Evolutionary conservation across 30 jellyfish, hydroid and myxozoan genomes (phyloP).

Genomic region (Aurelia aurita): DNA sequence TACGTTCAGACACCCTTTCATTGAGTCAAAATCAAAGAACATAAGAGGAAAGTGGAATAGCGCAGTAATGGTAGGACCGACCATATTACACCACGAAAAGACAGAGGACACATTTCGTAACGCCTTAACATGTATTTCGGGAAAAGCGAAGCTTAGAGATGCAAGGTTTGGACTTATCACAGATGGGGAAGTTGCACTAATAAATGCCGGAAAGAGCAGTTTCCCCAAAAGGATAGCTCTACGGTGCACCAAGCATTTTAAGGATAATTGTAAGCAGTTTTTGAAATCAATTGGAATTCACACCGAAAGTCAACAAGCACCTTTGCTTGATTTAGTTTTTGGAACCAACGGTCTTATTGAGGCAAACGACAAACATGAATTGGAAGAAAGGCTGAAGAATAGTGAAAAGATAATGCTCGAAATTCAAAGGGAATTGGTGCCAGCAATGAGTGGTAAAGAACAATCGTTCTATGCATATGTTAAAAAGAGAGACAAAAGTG

Average conservation of each 20-base stretch:
- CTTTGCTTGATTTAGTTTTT: slow-evolving; percentile 13
- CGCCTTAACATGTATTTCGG: background rate
- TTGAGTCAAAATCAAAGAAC: slow-evolving; percentile 7
- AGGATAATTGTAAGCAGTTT: slow-evolving; percentile 10
- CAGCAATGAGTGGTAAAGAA: background rate
- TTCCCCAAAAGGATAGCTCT: slow-evolving; percentile 3
- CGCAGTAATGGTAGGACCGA: slow-evolving; percentile 21
- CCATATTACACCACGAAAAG: slow-evolving; percentile 11
- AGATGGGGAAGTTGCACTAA: slow-evolving; percentile 27
- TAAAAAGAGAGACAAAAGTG: background rate
- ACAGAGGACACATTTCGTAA: slow-evolving; percentile 4
- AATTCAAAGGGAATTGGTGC: background rate
- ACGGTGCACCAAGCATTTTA: slow-evolving; percentile 32
- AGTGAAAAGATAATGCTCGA: too few relatives aligned
- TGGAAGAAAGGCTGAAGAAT: background rate
- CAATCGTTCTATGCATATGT: background rate
- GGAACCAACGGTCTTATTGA: slow-evolving; percentile 28
- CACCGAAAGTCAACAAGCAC: background rate
- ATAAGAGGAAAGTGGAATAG: background rate
- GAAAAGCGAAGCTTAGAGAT: background rate
- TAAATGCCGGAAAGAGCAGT: slow-evolving; percentile 1
- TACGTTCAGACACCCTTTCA: background rate
- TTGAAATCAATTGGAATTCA: slow-evolving; percentile 14
- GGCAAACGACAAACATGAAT: slow-evolving; percentile 1
- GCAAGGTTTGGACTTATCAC: slow-evolving; percentile 13